phyloP scores from a whole-genome alignment of 2,888 invertebrate species.

The Microctonus brassicae region DNA sequence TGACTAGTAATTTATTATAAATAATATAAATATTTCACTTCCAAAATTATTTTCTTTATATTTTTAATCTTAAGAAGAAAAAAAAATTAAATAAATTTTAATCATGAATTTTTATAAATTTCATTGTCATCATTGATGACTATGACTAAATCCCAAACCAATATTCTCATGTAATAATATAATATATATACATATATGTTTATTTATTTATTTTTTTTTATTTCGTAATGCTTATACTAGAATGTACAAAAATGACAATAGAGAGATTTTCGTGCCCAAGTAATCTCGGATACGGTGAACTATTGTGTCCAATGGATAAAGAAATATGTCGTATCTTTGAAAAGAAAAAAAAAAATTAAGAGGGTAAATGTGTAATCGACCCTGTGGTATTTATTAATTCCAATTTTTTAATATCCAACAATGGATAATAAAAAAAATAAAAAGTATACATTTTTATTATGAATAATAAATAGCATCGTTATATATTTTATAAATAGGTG shows the following conservation, averaged over 20 bases:
- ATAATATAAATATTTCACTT: too few species aligned
- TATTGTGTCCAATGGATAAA: slow-evolving; percentile 64
- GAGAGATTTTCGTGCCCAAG: slow-evolving; percentile 60
- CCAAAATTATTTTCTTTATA: too few species aligned
- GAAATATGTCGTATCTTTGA: slow-evolving; percentile 45
- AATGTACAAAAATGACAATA: slow-evolving; percentile 56
- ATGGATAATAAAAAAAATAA: neutral
- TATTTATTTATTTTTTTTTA: slow-evolving; percentile 60
- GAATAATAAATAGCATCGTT: neutral
- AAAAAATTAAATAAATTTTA: too few species aligned
- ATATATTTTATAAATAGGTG: neutral
- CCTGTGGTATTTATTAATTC: neutral
- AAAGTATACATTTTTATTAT: neutral
- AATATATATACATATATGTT: slow-evolving; percentile 28
- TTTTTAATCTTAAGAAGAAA: too few species aligned
- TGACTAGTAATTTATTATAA: too few species aligned
- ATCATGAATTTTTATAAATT: too few species aligned
- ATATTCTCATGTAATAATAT: slow-evolving; percentile 52
- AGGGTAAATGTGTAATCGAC: neutral
- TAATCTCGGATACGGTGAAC: slow-evolving; percentile 62
- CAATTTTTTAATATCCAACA: neutral
- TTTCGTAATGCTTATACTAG: neutral
- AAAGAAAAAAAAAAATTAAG: neutral
- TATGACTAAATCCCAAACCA: too few species aligned
- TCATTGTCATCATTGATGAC: too few species aligned